These are phyloP conservation scores for Pitangus sulphuratus DNA, from an alignment of 2,797 vertebrate genomes.

Conservation along the genomic window DNA sequence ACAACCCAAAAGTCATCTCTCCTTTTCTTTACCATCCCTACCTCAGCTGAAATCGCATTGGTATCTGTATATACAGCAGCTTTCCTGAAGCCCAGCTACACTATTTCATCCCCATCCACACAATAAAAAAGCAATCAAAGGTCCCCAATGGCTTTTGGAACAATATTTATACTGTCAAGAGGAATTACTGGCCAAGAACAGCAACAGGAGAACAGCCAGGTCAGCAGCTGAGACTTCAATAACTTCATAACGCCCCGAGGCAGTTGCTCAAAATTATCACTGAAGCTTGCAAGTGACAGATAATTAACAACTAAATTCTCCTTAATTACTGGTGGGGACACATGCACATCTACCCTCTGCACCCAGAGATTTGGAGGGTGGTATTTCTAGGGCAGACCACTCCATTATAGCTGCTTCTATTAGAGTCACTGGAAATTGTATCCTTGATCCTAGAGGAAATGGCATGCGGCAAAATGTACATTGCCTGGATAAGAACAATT, in stretches of 20 bases:
- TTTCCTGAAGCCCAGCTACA: not conserved
- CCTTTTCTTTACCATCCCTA: not conserved
- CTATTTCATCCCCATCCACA: not conserved
- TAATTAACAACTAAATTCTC: slow-evolving; percentile 40
- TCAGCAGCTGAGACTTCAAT: slow-evolving; percentile 47
- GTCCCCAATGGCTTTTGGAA: not conserved
- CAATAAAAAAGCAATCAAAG: not conserved
- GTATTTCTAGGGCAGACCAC: not conserved
- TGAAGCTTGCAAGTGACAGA: slow-evolving; percentile 32
- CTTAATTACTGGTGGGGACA: not conserved
- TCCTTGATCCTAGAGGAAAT: not conserved
- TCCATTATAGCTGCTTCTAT: not conserved
- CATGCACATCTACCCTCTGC: not conserved
- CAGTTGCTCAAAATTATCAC: slow-evolving; percentile 17
- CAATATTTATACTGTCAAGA: slow-evolving; percentile 35
- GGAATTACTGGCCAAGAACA: slow-evolving; percentile 21
- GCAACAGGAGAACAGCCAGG: slow-evolving; percentile 30
- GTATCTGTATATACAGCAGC: not conserved
- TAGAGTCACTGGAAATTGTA: not conserved
- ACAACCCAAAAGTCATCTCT: not conserved
- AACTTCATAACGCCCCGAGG: not conserved
- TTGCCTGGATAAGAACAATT: not conserved
- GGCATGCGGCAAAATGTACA: accelerated
- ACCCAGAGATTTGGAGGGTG: not conserved
- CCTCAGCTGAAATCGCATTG: not conserved